These are phyloP conservation scores for Bicyclus anynana DNA, from an alignment of 1,140 invertebrate genomes.

Conservation along the genomic window DNA sequence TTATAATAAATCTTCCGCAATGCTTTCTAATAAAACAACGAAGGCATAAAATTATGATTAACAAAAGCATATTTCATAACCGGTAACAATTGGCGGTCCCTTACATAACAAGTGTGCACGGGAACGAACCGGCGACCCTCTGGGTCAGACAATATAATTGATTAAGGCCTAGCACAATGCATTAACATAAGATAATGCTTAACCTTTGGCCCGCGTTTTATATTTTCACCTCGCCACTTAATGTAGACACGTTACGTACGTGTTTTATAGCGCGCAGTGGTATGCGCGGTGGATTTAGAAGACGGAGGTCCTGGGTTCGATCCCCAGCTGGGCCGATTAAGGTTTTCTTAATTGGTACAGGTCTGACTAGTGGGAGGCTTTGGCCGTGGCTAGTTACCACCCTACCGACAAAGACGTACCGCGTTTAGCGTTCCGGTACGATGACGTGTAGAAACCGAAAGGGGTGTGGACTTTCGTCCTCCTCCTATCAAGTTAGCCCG, in stretches of 20 bases:
- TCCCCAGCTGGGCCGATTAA: too few relatives aligned
- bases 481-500: too few relatives aligned
- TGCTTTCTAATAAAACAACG: conserved; percentile 12
- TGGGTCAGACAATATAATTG: conserved; percentile 68
- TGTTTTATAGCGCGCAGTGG: too few relatives aligned
- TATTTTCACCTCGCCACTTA: conserved; percentile 55
- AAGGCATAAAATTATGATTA: neutral
- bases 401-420: too few relatives aligned
- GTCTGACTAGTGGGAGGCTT: too few relatives aligned
- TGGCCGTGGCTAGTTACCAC: too few relatives aligned
- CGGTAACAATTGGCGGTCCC: conserved; percentile 10
- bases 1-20: conserved; percentile 13
- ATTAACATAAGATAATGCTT: conserved; percentile 75
- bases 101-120: conserved; percentile 28
- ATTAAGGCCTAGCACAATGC: conserved; percentile 63
- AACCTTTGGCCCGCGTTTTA: conserved; percentile 63
- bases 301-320: too few relatives aligned
- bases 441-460: too few relatives aligned
- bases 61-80: conserved; percentile 4
- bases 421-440: too few relatives aligned
- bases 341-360: too few relatives aligned
- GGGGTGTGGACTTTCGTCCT: too few relatives aligned
- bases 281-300: too few relatives aligned
- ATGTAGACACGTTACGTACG: conserved; percentile 31
- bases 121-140: conserved; percentile 51